Conservation (phyloP, 92 coral and sea anemone genomes). For the Epizoanthus rinbou region DNA sequence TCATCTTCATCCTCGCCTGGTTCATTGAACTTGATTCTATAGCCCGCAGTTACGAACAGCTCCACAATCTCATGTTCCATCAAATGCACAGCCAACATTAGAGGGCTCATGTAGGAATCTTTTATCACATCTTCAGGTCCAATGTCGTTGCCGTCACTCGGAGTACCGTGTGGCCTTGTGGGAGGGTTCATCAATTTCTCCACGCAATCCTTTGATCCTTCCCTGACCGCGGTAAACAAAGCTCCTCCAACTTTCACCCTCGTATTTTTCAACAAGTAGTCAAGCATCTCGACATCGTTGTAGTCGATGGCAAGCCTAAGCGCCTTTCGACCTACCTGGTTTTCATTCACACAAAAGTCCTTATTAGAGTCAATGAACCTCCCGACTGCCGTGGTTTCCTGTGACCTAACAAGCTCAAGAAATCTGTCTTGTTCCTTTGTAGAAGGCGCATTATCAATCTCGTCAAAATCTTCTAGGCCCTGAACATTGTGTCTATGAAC, state of each 20-base stretch:
- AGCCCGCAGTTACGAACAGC: neutral
- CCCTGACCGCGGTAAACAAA: conserved; percentile 70
- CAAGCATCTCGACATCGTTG: conserved; percentile 52
- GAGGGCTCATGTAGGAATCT: conserved; percentile 16
- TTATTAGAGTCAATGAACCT: conserved; percentile 27
- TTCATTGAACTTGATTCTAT: neutral
- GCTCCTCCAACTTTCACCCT: conserved; percentile 62
- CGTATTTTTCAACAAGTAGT: conserved; percentile 53
- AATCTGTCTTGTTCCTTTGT: conserved; percentile 35
- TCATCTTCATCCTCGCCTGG: conserved; percentile 4
- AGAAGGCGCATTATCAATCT: conserved; percentile 26
- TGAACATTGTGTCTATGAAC: neutral
- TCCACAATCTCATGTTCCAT: conserved; percentile 6
- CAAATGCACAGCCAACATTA: conserved; percentile 4
- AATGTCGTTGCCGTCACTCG: conserved; percentile 22
- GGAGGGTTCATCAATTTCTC: conserved; percentile 35
- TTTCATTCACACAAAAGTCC: conserved; percentile 36
- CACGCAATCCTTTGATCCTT: conserved; percentile 63
- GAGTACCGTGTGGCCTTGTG: neutral
- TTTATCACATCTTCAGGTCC: conserved; percentile 58
- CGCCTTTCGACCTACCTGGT: conserved; percentile 48
- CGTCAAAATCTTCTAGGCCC: conserved; percentile 32
- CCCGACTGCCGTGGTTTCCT: conserved; percentile 42
- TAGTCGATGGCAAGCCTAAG: conserved; percentile 52
- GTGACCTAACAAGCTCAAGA: conserved; percentile 43